Conservation (phyloP, 2,113 vertebrate genomes). For the Etheostoma spectabile region DNA sequence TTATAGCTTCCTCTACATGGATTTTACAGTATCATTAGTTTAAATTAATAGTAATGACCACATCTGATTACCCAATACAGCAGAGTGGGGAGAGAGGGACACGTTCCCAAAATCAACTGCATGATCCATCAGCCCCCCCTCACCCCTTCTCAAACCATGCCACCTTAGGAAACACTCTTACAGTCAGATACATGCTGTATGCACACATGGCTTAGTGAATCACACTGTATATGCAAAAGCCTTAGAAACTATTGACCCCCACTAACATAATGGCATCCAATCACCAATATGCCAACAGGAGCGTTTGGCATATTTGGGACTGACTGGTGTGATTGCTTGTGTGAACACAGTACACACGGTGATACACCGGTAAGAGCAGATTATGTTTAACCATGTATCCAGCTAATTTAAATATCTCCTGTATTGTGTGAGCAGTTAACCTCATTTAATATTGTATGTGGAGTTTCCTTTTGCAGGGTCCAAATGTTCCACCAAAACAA, state of each 20-base stretch:
- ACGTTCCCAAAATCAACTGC: constrained; percentile 11
- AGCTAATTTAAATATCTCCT: too few relatives aligned
- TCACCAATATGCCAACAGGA: constrained; percentile 10
- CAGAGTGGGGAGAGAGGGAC: neutral
- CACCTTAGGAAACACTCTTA: neutral
- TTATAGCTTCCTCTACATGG: neutral
- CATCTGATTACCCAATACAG: constrained; percentile 35
- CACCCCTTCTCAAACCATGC: neutral
- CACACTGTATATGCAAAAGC: neutral
- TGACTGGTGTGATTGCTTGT: too few relatives aligned
- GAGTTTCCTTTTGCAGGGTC: too few relatives aligned
- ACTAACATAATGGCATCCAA: constrained; percentile 23
- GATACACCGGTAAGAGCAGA: too few relatives aligned
- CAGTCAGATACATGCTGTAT: neutral
- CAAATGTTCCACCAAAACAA: too few relatives aligned
- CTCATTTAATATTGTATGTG: too few relatives aligned
- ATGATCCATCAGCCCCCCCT: neutral
- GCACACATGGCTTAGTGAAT: constrained; percentile 1
- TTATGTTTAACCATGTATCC: too few relatives aligned
- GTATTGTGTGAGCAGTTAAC: too few relatives aligned
- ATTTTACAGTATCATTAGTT: constrained; percentile 43
- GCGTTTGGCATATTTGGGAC: too few relatives aligned
- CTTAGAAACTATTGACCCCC: constrained; percentile 16
- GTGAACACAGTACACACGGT: too few relatives aligned
- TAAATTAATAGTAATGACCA: constrained; percentile 50